Conservation (phyloP, 2,888 invertebrate species). For the Eristalinus aeneus region DNA sequence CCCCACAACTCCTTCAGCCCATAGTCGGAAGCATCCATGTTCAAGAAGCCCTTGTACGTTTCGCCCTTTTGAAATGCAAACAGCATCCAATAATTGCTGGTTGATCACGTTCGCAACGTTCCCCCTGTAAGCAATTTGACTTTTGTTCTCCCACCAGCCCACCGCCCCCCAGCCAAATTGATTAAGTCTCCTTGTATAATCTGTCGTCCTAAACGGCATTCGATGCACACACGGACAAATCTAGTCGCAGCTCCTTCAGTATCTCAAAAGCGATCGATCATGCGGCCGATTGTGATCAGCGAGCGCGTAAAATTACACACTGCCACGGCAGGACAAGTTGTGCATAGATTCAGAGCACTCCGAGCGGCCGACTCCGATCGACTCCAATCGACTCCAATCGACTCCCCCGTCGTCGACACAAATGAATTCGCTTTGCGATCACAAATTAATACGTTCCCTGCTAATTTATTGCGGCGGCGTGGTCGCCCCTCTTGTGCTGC, state of each 20-base stretch:
- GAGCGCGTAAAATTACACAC: neutral
- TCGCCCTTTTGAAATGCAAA: too few relatives aligned
- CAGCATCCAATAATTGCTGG: too few relatives aligned
- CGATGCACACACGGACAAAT: neutral
- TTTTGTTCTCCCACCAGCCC: neutral
- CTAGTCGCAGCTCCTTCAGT: neutral
- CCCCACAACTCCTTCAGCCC: too few relatives aligned
- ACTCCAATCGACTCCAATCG: too few relatives aligned
- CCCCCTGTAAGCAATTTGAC: too few relatives aligned
- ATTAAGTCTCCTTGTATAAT: neutral
- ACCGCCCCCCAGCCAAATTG: neutral
- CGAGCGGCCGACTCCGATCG: neutral
- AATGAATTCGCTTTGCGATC: conserved; percentile 7
- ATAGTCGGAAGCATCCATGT: too few relatives aligned
- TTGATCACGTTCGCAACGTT: too few relatives aligned
- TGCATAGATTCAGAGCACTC: neutral
- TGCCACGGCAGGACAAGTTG: neutral
- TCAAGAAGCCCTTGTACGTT: too few relatives aligned
- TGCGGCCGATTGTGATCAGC: neutral
- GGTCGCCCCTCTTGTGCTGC: conserved; percentile 43
- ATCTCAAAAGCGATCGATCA: neutral
- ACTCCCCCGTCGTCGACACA: neutral
- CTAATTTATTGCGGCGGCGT: conserved; percentile 45
- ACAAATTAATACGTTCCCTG: conserved; percentile 52
- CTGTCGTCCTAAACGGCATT: neutral